Base-by-base conservation (phyloP, 2,888 invertebrate genomes). In the Ethmia dodecea region DNA sequence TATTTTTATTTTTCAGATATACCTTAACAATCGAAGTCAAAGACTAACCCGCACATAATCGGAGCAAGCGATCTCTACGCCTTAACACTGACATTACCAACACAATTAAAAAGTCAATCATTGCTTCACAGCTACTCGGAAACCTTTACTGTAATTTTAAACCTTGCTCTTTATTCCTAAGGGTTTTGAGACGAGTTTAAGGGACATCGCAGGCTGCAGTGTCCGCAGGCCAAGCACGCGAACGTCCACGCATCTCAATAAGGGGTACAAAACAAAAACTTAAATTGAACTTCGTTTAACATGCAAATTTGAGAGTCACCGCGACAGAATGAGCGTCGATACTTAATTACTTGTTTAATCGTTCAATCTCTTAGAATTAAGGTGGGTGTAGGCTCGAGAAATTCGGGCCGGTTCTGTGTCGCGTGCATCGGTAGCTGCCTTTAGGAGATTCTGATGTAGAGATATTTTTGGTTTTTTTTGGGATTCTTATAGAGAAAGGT, bases 281-380 rank as follows among this genome's bases (percentile, higher is more conserved):
- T 71, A 79, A 70, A 60, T 63, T 67, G 72, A 78, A 78, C 79
- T 84, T 86, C 84, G 86, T 84, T 86, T 86, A 86, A 86, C 84
- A 86, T 86, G 86, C 84, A 86, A 86, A 86, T 86, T 84, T 86
- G 80, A 86, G 71, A 86, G 77, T 76, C 67, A 58, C 76, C 71
- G 64, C 69, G 80, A 86, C 83, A 78, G 79, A 79, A 83, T 80
- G 78, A 78, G 73, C 78, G 80, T 78, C 75, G 74, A 84, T 86
- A 83, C 83, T 86, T 86, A 86, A 86, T 86, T 86, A 86, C 83
- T 77, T 65, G 55, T 70, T 79, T 84, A 84, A 86, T 86, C 84
- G 76, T 73, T 80, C 78, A 80, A 86, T 84, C 83, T 79, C 56
- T 45, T 52, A 46, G 59, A 55, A 54, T 62, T 60, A 61, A 68